Evolutionary conservation across 2,797 vertebrate genomes (phyloP), one percentile per base, ranked within the genome.

Genomic region (Rhynchonycteris naso): DNA sequence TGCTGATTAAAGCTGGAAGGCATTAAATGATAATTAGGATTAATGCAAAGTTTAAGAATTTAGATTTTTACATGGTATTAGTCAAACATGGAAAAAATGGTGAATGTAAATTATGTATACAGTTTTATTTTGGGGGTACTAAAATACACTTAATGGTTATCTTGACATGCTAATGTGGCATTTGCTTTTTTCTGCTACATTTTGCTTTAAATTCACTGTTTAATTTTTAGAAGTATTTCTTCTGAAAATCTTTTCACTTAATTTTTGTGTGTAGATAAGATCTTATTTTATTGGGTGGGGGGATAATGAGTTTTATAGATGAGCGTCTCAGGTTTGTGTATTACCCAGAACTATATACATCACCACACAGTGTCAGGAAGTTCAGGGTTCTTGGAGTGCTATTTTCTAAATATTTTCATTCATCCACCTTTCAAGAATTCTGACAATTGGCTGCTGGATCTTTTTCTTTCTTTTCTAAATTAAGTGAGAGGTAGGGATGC

Each of bases 361-460:
- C 15, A 82, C n/a, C 21, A 54, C 30, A 14, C 28, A 94, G 19
- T 90, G 22, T 89, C 19, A 92, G 33, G 24, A 28, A 89, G 35
- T 74, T 81, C 47, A 69, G 16, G 19, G 26, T 94, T 88, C 56
- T 75, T 94, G 26, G 28, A 74, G 7, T 78, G 52, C 14, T 85
- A n/a, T 85, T 68, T 91, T 87, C 22, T 84, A 69, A 63, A 76
- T 91, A 68, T 87, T 82, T 97, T 93, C 30, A 81, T 82, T 84
- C 26, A 87, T 43, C 9, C 8, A 16, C 43, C 28, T 96, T 66
- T 91, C 15, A 69, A 38, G 30, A 88, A 30, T 87, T 79, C 14
- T 92, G 59, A 83, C 18, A 72, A 9, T 56, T 79, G 79, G 22
- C 47, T 95, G 26, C 50, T 92, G 58, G 21, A 43, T 43, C 43